These are phyloP conservation scores for Cettia cetti DNA, from an alignment of 2,113 vertebrate genomes.

Conservation along the genomic window DNA sequence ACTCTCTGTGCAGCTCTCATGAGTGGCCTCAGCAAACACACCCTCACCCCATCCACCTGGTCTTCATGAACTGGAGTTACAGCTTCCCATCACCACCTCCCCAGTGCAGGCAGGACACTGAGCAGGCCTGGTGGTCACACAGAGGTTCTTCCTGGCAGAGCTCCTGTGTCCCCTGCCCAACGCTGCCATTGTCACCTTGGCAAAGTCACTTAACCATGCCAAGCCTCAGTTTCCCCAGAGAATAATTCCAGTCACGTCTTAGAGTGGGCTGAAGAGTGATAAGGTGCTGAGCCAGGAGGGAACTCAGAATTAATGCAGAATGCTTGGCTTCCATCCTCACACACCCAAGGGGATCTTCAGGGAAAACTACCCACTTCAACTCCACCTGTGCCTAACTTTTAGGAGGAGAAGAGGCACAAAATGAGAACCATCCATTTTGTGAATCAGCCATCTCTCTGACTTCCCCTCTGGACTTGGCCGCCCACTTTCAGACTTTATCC, in stretches of 20 bases:
- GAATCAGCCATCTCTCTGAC: background rate
- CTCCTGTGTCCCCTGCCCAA: background rate
- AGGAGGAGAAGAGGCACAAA: background rate
- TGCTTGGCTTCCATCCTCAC: background rate
- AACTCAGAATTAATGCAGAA: background rate
- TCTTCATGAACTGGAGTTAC: background rate
- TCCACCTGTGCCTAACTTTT: background rate
- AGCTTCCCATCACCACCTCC: background rate
- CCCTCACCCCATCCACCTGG: background rate
- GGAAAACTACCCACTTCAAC: background rate
- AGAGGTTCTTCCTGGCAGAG: background rate
- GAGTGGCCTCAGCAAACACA: background rate
- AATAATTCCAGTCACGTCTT: background rate
- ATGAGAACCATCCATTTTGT: slow-evolving; percentile 36
- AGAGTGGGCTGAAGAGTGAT: background rate
- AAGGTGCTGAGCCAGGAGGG: background rate
- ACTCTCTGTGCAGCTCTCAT: background rate
- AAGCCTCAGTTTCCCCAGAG: background rate
- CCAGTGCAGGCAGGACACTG: background rate
- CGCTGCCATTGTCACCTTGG: background rate
- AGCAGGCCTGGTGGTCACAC: background rate
- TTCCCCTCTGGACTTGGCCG: background rate
- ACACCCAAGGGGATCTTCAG: background rate
- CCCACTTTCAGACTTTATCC: slow-evolving; percentile 43
- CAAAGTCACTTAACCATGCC: background rate